Base-by-base conservation (phyloP, 2,113 vertebrate genomes). In the Dipodomys stephensi region DNA sequence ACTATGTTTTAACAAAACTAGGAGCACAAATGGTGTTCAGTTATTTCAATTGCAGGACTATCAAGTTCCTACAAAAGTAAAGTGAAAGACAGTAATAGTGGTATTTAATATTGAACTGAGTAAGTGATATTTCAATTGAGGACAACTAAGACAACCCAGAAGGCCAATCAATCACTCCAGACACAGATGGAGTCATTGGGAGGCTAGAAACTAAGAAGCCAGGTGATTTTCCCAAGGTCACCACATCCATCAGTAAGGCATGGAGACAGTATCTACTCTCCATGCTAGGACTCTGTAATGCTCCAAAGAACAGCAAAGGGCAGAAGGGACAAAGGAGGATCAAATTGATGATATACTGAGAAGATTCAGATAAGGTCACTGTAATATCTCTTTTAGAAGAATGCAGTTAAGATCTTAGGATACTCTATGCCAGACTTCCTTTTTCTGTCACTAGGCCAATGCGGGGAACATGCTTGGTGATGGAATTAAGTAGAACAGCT, bases 191-290 rank as follows among this genome's bases (percentile, higher is more conserved):
- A 94, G 35, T 78, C 78, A 94, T 74, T 64, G 1, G 0, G 69
- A 96, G n/a, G 25, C 25, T 62, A 72, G 91, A 96, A 74, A 67
- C 78, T 73, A 93, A 93, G n/a, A 94, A 62, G 73, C 67, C 84
- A 87, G 71, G 44, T 65, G 73, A 93, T 82, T 95, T 73, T 79
- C 35, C 23, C 80, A 88, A 93, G 44, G 72, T 92, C 83, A 88
- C 44, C 22, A 57, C n/a, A 46, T 83, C 81, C 72, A 25, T 91
- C 68, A 96, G 73, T 78, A 93, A 39, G 16, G 32, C 87, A 35
- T 49, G 9, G 19, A 79, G 53, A 57, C 1, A 76, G 12, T 19
- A 72, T 30, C 57, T 64, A 18, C 20, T 69, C 30, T 57, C 60
- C 18, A 72, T 85, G 8, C 2, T 60, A 89, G n/a, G 67, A 64